A percentile compares a stretch with the other conserved stretches of the same genome.
These are phyloP conservation scores for Clarias macrocephalus DNA, from an alignment of 2,113 vertebrate species.

Conservation along the genomic window DNA sequence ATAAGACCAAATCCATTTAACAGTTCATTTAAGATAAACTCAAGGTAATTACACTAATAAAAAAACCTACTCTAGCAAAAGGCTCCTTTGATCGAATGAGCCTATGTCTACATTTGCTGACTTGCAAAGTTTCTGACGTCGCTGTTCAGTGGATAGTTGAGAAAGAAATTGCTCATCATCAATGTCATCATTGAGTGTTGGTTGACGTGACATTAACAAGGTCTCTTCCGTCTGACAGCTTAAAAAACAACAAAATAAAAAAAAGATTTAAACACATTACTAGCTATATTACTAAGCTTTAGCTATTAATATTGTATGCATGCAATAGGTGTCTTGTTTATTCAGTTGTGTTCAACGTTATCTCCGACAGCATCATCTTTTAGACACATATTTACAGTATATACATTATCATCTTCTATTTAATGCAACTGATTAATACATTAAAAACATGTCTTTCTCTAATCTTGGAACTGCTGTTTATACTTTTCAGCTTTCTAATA, in stretches of 20 bases:
- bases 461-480: not conserved
- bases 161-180: slow-evolving; percentile 62
- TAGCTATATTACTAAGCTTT: not conserved
- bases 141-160: slow-evolving; percentile 46
- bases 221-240: slow-evolving; percentile 81
- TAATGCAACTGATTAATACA: not conserved
- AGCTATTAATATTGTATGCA: not conserved
- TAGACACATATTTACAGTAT: no score
- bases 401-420: not conserved
- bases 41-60: not conserved
- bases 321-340: not conserved
- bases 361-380: no score
- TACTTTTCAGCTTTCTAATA: not conserved
- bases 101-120: slow-evolving; percentile 64
- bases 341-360: not conserved
- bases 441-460: no score
- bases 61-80: slow-evolving; percentile 60
- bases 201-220: slow-evolving; percentile 71
- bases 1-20: not conserved
- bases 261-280: not conserved
- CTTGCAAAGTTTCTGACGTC: slow-evolving; percentile 63
- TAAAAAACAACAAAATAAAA: slow-evolving; percentile 15
- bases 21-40: not conserved
- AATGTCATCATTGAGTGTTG: slow-evolving; percentile 69
- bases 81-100: slow-evolving; percentile 60